Conservation (phyloP, 2,797 vertebrate species). For the Psittacula echo region DNA sequence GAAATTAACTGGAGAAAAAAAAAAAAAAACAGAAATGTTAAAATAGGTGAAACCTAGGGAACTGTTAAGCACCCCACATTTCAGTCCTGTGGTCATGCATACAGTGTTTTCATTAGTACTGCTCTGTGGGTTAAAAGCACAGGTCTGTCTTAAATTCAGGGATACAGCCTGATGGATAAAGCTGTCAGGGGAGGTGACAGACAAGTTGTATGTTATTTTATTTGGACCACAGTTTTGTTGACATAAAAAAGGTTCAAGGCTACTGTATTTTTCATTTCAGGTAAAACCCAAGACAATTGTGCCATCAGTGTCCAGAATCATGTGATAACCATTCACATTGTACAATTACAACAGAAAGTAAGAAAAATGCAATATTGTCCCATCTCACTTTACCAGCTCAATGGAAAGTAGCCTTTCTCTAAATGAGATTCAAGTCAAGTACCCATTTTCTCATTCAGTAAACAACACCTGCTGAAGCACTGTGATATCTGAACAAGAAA, state of each 20-base stretch:
- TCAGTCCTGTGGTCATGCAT: background rate
- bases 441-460: background rate
- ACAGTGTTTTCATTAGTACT: background rate
- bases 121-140: slow-evolving; percentile 19
- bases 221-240: background rate
- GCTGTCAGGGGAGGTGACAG: background rate
- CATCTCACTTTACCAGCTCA: background rate
- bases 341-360: background rate
- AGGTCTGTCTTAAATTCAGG: background rate
- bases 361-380: background rate
- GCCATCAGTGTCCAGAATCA: background rate
- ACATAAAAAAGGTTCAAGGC: background rate
- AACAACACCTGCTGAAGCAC: slow-evolving; percentile 30
- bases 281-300: background rate
- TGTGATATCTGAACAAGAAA: slow-evolving; percentile 15
- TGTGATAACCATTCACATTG: background rate
- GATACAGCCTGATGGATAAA: background rate
- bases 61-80: slow-evolving; percentile 22
- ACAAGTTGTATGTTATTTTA: background rate
- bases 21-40: slow-evolving; percentile 72
- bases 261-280: background rate
- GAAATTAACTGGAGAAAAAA: slow-evolving; percentile 79
- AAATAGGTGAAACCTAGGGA: slow-evolving; percentile 42
- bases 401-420: background rate
- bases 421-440: slow-evolving; percentile 14